A percentile compares a stretch with the other conserved stretches of the same genome.
phyloP scores from a whole-genome alignment of 2,797 vertebrate genomes.

The Tangara arthus region DNA sequence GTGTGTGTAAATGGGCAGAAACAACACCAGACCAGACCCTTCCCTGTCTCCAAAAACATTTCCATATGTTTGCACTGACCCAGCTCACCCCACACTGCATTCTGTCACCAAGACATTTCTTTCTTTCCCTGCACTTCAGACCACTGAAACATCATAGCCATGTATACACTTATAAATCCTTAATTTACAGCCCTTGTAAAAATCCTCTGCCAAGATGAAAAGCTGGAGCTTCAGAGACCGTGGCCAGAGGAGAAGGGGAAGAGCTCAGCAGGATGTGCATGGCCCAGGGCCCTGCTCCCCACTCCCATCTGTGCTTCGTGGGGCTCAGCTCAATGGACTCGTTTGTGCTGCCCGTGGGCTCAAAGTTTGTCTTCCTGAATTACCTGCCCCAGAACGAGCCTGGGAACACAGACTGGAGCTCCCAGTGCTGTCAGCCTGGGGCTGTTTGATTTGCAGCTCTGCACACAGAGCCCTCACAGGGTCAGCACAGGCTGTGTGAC shows the following conservation, averaged over 20 bases:
- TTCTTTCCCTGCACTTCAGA: conserved; percentile 35
- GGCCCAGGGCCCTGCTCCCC: background rate
- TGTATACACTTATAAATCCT: conserved; percentile 54
- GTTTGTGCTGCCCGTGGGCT: background rate
- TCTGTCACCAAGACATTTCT: conserved; percentile 40
- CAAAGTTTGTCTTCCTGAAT: background rate
- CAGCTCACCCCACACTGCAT: conserved; percentile 33
- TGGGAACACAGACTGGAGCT: background rate
- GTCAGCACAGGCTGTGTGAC: background rate
- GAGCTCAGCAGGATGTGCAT: background rate
- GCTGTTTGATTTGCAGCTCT: background rate
- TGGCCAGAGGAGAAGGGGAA: conserved; percentile 24
- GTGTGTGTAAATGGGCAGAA: background rate
- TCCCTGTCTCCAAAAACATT: conserved; percentile 29
- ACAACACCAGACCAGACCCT: conserved; percentile 10
- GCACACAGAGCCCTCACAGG: fast-evolving
- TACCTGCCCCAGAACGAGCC: background rate
- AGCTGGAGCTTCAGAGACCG: conserved; percentile 26
- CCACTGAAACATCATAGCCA: conserved; percentile 57
- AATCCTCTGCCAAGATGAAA: conserved; percentile 59
- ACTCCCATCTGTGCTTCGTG: background rate
- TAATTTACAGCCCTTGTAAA: conserved; percentile 67
- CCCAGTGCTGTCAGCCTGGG: fast-evolving
- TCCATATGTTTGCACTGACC: conserved; percentile 52
- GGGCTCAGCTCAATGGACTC: background rate